Evolutionary conservation across 2,888 invertebrate species (phyloP), one percentile per base, ranked within the genome.

Genomic region (Tupiocoris notatus): DNA sequence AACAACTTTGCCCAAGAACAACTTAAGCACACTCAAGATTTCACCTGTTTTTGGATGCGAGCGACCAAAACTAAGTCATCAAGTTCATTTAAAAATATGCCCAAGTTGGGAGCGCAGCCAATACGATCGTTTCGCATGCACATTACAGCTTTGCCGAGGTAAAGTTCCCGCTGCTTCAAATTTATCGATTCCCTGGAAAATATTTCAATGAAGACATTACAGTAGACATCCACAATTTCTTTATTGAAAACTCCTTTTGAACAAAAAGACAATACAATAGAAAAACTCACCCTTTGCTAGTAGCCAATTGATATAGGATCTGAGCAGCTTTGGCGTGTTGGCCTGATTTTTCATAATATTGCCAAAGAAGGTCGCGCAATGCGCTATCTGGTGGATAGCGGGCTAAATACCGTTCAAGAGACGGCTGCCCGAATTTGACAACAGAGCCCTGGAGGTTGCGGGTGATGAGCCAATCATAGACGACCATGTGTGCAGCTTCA

Each of bases 31-130:
- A n/a, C 61, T 59, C 61, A 17, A 18, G 16, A 74, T 66, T 25
- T 12, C 78, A 85, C 85, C 82, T 85, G 86, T 81, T 91, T 90
- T 83, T 94, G 95, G 77, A 95, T 91, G 81, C 92, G 88, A 20
- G 94, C 93, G 79, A 97, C 95, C 86, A 97, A 96, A 83, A 92
- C 90, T 84, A 94, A 95, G 85, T 98, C 98, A 84, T 96, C 95
- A 68, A 97, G 85, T 82, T 96, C 94, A 80, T 94, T 91, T 76
- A 96, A 86, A 82, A 95, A 90, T 77, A 94, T 91, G 0, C 91
- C 94, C 82, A 89, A 88, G 81, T 87, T 88, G 62, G 89, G 89
- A 9, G 92, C 89, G 79, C 89, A 90, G 0, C 91, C 92, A 20
- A 90, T 88, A 81, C 88, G 89, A 81, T 93, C 93, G 81, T 96